phyloP scores from a whole-genome alignment of 2,113 vertebrate genomes.

The Ophiodon elongatus region DNA sequence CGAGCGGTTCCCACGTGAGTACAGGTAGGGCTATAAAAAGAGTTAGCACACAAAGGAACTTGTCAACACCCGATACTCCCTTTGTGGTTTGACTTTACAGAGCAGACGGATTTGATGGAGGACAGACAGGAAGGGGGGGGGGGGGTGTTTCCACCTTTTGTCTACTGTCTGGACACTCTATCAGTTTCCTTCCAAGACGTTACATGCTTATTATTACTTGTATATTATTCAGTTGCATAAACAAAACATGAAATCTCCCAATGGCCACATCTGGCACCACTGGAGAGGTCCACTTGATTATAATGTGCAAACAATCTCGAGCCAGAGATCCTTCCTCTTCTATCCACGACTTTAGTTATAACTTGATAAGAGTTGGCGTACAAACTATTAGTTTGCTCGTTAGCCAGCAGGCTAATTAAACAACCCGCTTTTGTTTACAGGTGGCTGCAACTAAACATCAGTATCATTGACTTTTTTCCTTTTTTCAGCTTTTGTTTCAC shows the following conservation, averaged over 20 bases:
- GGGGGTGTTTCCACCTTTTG: constrained; percentile 30
- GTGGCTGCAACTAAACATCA: too few species aligned
- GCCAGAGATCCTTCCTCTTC: background rate
- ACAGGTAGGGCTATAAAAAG: constrained; percentile 59
- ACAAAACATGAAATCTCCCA: too few species aligned
- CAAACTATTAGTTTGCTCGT: constrained; percentile 24
- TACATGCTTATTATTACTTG: too few species aligned
- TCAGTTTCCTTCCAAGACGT: background rate
- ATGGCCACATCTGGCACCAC: background rate
- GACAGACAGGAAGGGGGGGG: background rate
- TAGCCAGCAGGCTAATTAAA: constrained; percentile 22
- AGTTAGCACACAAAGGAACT: constrained; percentile 62
- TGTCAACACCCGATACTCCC: constrained; percentile 70
- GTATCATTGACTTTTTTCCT: background rate
- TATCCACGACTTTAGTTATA: background rate
- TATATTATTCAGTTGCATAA: too few species aligned
- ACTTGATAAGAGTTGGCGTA: constrained; percentile 28
- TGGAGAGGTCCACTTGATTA: background rate
- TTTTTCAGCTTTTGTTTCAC: background rate
- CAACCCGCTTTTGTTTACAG: constrained; percentile 6
- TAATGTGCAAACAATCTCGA: background rate
- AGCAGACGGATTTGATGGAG: constrained; percentile 49
- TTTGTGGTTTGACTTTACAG: constrained; percentile 64
- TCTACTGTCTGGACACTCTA: background rate
- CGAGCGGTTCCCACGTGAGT: constrained; percentile 47